phyloP scores from a whole-genome alignment of 2,113 vertebrate species.

The Odobenus rosmarus region DNA sequence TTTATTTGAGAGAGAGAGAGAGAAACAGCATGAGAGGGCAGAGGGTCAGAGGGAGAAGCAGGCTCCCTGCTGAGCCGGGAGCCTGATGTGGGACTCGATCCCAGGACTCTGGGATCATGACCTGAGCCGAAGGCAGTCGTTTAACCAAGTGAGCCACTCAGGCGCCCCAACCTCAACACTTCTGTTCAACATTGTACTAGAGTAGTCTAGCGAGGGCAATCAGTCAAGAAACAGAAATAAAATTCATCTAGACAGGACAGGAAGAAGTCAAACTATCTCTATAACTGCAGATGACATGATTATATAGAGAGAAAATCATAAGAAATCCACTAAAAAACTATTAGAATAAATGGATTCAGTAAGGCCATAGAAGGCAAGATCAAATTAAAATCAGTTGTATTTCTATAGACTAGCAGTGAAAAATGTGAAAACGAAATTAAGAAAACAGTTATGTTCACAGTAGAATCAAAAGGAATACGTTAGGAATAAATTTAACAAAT shows the following conservation, averaged over 20 bases:
- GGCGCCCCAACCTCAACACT: no score
- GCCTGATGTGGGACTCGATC: no score
- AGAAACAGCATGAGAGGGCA: no score
- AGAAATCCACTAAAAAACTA: background rate
- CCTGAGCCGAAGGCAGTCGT: no score
- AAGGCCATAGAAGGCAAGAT: background rate
- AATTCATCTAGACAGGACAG: background rate
- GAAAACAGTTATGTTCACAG: background rate
- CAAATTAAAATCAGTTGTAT: background rate
- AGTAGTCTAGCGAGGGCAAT: background rate
- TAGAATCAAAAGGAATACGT: background rate
- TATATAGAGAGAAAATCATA: background rate
- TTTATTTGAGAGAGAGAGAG: no score
- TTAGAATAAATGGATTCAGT: background rate
- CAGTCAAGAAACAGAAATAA: background rate
- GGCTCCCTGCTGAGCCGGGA: no score
- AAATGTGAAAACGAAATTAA: background rate
- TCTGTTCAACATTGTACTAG: background rate
- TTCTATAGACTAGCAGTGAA: background rate
- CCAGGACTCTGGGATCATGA: no score
- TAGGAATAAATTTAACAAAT: background rate
- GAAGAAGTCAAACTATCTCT: background rate
- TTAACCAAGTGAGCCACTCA: no score
- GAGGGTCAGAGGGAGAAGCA: no score
- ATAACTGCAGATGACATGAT: background rate